Conservation (phyloP, 2,888 invertebrate species). For the Athalia circularis region DNA sequence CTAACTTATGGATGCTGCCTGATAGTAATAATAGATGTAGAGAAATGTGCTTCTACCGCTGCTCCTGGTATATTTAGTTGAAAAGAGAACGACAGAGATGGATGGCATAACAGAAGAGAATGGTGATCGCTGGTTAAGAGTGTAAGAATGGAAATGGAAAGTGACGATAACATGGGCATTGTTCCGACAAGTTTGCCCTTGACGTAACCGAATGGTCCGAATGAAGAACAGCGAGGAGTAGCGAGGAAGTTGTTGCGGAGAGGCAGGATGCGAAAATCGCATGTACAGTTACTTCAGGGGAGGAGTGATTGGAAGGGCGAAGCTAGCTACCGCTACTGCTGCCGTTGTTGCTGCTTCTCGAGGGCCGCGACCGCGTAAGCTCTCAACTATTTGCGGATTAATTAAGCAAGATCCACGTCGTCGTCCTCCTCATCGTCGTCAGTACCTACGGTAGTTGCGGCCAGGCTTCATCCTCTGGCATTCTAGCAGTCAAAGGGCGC, state of each 20-base stretch:
- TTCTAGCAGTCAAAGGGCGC: conserved; percentile 38
- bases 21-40: conserved; percentile 62
- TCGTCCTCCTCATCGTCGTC: not conserved
- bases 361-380: conserved; percentile 25
- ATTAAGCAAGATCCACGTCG: conserved; percentile 43
- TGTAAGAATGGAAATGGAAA: conserved; percentile 23
- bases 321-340: not conserved
- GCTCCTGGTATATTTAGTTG: not conserved
- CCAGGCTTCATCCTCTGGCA: conserved; percentile 21
- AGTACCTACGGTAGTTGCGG: conserved; percentile 12
- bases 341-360: not conserved
- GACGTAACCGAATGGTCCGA: conserved; percentile 37
- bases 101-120: not conserved
- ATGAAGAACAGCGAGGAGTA: conserved; percentile 29
- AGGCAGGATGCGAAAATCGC: conserved; percentile 18
- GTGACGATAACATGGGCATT: conserved; percentile 38
- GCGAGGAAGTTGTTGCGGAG: not conserved
- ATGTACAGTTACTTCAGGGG: not conserved
- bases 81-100: conserved; percentile 1
- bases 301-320: not conserved
- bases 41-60: not conserved
- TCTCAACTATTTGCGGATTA: conserved; percentile 46
- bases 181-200: conserved; percentile 17
- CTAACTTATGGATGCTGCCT: conserved; percentile 60
- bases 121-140: not conserved